Evolutionary conservation across 2,113 vertebrate species (phyloP).

Genomic region (Eublepharis macularius): DNA sequence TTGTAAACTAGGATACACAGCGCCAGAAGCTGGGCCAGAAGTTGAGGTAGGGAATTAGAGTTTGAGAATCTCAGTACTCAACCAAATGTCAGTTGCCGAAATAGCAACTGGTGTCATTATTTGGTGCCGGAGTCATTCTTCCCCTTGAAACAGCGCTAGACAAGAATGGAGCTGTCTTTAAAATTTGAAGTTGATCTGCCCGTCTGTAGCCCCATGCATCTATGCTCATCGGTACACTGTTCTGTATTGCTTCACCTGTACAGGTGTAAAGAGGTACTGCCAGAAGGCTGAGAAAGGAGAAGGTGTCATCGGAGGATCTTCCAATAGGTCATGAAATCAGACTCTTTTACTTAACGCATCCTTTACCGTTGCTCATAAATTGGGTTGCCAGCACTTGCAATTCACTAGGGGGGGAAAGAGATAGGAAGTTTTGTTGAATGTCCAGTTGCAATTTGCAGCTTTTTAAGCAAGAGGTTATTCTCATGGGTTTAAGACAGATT

Average conservation of each 20-base stretch:
- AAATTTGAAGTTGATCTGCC: neutral
- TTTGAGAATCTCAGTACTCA: neutral
- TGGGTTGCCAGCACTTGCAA: neutral
- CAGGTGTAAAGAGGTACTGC: neutral
- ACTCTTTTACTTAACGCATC: no score
- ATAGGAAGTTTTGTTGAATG: neutral
- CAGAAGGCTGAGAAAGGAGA: neutral
- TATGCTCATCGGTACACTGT: no score
- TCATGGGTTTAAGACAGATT: neutral
- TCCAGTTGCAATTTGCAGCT: neutral
- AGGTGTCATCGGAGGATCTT: neutral
- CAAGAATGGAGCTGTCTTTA: neutral
- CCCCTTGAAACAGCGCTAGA: neutral
- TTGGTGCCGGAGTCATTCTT: neutral
- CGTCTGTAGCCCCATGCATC: neutral
- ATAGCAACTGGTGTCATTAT: neutral
- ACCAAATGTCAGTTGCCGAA: neutral
- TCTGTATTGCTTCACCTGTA: neutral
- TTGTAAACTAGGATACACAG: no score
- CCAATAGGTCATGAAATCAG: neutral
- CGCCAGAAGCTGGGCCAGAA: neutral
- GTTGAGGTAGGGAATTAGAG: neutral
- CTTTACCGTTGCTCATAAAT: neutral
- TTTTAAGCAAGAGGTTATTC: neutral
- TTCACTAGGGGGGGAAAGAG: no score